These are phyloP conservation scores for Trachelipus rathkii DNA, from an alignment of 1,140 invertebrate genomes.

Conservation along the genomic window DNA sequence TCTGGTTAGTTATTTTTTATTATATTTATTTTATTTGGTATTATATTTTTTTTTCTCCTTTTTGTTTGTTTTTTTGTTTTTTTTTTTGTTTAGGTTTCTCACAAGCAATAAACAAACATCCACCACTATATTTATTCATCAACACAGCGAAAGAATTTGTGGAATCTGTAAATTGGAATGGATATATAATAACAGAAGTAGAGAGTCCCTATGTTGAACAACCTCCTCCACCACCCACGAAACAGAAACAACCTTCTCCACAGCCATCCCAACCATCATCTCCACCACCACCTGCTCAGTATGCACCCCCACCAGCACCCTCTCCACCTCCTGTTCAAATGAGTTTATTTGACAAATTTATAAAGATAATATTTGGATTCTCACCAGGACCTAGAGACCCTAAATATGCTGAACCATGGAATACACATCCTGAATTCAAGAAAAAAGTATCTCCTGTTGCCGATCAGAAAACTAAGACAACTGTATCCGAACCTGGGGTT, in stretches of 20 bases:
- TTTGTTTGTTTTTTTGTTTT: too few relatives aligned
- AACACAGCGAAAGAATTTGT: too few relatives aligned
- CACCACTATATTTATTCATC: too few relatives aligned
- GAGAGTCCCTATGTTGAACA: not conserved
- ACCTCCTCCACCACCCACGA: not conserved
- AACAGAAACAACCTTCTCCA: not conserved
- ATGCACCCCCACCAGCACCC: not conserved
- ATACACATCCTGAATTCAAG: conserved; percentile 34
- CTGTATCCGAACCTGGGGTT: not conserved
- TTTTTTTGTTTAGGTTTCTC: too few relatives aligned
- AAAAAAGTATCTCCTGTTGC: not conserved
- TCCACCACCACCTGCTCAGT: not conserved
- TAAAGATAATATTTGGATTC: conserved; percentile 28
- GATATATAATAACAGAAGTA: too few relatives aligned
- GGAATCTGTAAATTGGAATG: too few relatives aligned
- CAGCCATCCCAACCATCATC: not conserved
- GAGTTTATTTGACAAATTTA: conserved; percentile 4
- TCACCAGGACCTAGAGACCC: conserved; percentile 23
- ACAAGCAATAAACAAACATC: too few relatives aligned
- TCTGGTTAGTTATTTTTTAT: too few relatives aligned
- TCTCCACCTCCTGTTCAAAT: not conserved
- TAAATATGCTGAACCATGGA: conserved; percentile 33
- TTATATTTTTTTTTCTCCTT: too few relatives aligned
- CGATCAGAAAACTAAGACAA: not conserved
- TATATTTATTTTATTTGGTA: too few relatives aligned